phyloP scores from a whole-genome alignment of 2,888 invertebrate species.

The Acleris cristana region DNA sequence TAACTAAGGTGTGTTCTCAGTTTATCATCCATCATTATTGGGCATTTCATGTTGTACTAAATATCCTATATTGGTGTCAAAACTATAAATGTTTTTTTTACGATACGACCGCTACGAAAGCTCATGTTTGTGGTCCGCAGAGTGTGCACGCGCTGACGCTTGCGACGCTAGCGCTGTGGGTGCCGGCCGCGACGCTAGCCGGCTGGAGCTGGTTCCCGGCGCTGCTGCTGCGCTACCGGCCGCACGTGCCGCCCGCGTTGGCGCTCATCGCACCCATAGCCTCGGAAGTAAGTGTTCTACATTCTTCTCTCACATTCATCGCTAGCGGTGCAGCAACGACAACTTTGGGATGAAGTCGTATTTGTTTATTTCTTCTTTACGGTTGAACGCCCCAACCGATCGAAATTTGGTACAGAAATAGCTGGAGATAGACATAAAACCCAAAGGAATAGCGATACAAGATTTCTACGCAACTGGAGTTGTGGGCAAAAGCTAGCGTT shows the following conservation, averaged over 20 bases:
- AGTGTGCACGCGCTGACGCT: slow-evolving; percentile 69
- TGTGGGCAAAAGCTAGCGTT: too few species aligned
- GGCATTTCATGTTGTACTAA: too few species aligned
- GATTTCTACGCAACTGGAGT: too few species aligned
- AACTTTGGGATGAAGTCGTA: too few species aligned
- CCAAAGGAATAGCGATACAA: too few species aligned
- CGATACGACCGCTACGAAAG: too few species aligned
- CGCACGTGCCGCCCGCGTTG: slow-evolving; percentile 74
- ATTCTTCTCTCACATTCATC: too few species aligned
- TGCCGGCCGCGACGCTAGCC: slow-evolving; percentile 74
- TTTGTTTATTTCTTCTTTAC: too few species aligned
- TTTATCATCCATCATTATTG: not conserved
- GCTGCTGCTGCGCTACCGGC: slow-evolving; percentile 67
- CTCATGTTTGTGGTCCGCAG: slow-evolving; percentile 48
- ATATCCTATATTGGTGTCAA: not conserved
- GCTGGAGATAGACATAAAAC: too few species aligned
- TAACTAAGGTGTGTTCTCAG: slow-evolving; percentile 65
- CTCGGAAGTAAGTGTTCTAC: slow-evolving; percentile 67
- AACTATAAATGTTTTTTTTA: not conserved
- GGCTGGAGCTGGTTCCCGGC: slow-evolving; percentile 78
- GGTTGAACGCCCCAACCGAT: too few species aligned
- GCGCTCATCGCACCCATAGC: slow-evolving; percentile 77
- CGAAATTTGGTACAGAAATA: too few species aligned
- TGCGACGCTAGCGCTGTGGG: slow-evolving; percentile 75
- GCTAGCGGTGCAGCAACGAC: too few species aligned